phyloP scores from a whole-genome alignment of 2,888 invertebrate species.

The Idaea dimidiata region DNA sequence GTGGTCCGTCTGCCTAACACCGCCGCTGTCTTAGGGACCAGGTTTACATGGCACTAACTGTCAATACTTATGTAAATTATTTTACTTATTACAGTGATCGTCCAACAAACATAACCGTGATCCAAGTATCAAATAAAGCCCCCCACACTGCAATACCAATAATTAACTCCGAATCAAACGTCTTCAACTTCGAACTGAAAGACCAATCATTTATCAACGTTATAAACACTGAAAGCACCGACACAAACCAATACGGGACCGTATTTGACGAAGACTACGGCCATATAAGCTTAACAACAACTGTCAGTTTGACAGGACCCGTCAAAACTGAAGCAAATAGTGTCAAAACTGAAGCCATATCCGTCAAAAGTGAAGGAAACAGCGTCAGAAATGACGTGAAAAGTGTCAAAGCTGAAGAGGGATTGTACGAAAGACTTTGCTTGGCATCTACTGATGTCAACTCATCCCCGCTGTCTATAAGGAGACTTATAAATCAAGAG shows the following conservation, averaged over 20 bases:
- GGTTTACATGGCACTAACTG: too few relatives aligned
- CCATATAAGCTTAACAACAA: constrained; percentile 67
- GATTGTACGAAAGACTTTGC: constrained; percentile 62
- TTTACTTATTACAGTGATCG: constrained; percentile 42
- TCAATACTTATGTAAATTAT: constrained; percentile 8
- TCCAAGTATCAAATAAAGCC: constrained; percentile 79
- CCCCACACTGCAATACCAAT: constrained; percentile 72
- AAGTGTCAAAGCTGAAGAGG: constrained; percentile 33
- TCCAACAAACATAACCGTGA: constrained; percentile 79
- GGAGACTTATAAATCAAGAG: constrained; percentile 47
- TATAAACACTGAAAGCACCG: constrained; percentile 60
- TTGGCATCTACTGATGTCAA: constrained; percentile 58
- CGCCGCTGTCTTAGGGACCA: too few relatives aligned
- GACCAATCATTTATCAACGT: constrained; percentile 60
- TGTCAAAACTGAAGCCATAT: constrained; percentile 3
- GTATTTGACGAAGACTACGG: constrained; percentile 65
- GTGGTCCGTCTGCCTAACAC: too few relatives aligned
- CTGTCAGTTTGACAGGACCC: constrained; percentile 53
- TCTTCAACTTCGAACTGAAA: constrained; percentile 66
- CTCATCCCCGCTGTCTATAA: constrained; percentile 48
- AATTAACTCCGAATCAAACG: constrained; percentile 50
- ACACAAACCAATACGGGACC: constrained; percentile 57
- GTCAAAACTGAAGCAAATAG: constrained; percentile 30
- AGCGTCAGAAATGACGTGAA: constrained; percentile 16
- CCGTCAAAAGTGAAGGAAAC: constrained; percentile 31